Percentiles rank a stretch among this genome's conserved stretches.
These are phyloP conservation scores for Synchiropus splendidus DNA, from an alignment of 2,113 vertebrate species.

Conservation along the genomic window DNA sequence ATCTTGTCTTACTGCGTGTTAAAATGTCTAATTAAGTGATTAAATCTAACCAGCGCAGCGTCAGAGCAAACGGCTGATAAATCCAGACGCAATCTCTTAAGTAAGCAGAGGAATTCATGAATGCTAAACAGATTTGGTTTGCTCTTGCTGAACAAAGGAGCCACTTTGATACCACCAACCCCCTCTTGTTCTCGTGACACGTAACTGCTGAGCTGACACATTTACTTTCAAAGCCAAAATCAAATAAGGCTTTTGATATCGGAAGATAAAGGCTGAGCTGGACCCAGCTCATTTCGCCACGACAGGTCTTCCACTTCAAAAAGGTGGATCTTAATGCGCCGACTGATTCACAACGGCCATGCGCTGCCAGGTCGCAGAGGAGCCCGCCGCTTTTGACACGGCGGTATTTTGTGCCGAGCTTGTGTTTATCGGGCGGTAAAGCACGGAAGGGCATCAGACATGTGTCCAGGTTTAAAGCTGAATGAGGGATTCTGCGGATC, in stretches of 20 bases:
- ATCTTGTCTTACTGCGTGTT: no score
- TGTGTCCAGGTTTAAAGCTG: no score
- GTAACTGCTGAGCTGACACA: conserved; percentile 46
- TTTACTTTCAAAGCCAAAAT: conserved; percentile 47
- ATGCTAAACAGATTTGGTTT: conserved; percentile 37
- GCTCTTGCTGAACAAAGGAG: conserved; percentile 32
- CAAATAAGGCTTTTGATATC: conserved; percentile 40
- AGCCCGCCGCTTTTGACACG: neutral
- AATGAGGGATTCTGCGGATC: no score
- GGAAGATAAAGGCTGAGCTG: conserved; percentile 14
- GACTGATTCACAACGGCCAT: no score
- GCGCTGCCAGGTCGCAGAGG: no score
- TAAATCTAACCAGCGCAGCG: conserved; percentile 41
- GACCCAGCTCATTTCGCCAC: conserved; percentile 4
- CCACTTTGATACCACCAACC: conserved; percentile 34
- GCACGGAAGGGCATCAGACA: no score
- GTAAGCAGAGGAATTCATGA: conserved; percentile 45
- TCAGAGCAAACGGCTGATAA: conserved; percentile 47
- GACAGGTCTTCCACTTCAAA: neutral
- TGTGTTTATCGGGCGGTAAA: no score
- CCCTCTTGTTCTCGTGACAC: conserved; percentile 22
- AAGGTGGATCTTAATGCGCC: no score
- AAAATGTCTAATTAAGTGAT: conserved; percentile 33
- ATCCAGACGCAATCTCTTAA: conserved; percentile 38
- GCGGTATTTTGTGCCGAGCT: no score